Evolutionary conservation across 2,113 vertebrate genomes (phyloP).

Genomic region (Carassius auratus): DNA sequence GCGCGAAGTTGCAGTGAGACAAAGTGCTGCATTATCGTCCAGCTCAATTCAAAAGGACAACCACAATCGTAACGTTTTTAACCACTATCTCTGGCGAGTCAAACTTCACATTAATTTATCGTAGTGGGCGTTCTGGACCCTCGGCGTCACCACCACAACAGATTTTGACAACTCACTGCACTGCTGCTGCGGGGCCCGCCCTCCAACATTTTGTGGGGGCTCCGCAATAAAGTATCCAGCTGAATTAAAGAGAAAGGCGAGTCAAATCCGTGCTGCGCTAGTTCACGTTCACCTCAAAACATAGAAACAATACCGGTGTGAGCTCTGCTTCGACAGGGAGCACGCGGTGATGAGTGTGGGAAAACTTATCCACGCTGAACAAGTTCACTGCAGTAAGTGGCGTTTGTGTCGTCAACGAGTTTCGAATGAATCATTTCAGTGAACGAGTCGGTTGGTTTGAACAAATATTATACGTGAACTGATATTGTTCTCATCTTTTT

Average conservation of each 20-base stretch:
- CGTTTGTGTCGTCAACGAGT: neutral
- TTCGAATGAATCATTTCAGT: neutral
- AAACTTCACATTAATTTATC: neutral
- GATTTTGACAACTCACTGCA: slow-evolving; percentile 53
- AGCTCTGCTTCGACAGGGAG: neutral
- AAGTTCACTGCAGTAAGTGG: neutral
- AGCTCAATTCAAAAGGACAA: neutral
- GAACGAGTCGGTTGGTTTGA: neutral
- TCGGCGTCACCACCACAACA: neutral
- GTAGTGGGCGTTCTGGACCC: neutral
- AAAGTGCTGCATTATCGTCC: slow-evolving; percentile 60
- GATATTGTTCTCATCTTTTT: neutral
- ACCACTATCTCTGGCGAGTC: neutral
- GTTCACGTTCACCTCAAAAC: neutral
- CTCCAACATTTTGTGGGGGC: slow-evolving; percentile 57
- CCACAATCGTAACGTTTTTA: neutral
- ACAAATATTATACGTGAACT: neutral
- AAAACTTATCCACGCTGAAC: neutral
- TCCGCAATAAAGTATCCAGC: slow-evolving; percentile 65
- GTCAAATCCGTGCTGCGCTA: neutral
- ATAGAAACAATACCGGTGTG: too few species aligned
- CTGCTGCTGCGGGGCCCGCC: slow-evolving; percentile 60
- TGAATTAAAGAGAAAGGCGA: slow-evolving; percentile 69
- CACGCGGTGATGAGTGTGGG: neutral
- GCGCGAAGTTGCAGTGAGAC: slow-evolving; percentile 36